A percentile compares a stretch with the other conserved stretches of the same genome.
Evolutionary conservation across 2,888 invertebrate genomes (phyloP).

Genomic region (Linnaemya vulpina): DNA sequence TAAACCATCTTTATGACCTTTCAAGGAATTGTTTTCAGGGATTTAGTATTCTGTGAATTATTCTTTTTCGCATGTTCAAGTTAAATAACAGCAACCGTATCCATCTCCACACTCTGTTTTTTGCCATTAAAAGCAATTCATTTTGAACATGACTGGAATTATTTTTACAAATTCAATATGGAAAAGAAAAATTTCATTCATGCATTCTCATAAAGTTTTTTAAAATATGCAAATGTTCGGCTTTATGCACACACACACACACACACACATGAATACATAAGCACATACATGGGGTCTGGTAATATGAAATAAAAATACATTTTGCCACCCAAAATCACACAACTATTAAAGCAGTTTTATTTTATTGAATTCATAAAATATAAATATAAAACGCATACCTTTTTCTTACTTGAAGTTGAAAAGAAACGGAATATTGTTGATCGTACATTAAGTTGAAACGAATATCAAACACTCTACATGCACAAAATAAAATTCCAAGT

Average conservation of each 20-base stretch:
- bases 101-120: slow-evolving; percentile 47
- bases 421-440: slow-evolving; percentile 17
- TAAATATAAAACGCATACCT: slow-evolving; percentile 51
- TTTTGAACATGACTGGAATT: slow-evolving; percentile 59
- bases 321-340: slow-evolving; percentile 55
- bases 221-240: slow-evolving; percentile 54
- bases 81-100: slow-evolving; percentile 1
- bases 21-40: slow-evolving; percentile 28
- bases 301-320: slow-evolving; percentile 22
- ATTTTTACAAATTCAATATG: slow-evolving; percentile 42
- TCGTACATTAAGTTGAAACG: background rate
- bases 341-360: slow-evolving; percentile 14
- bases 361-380: slow-evolving; percentile 62
- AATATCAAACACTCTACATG: slow-evolving; percentile 25
- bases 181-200: slow-evolving; percentile 48
- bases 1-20: slow-evolving; percentile 22
- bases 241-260: slow-evolving; percentile 11
- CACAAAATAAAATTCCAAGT: background rate
- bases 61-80: background rate
- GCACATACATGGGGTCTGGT: background rate
- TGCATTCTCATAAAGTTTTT: slow-evolving; percentile 58
- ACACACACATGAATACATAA: background rate
- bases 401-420: slow-evolving; percentile 7
- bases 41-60: slow-evolving; percentile 7
- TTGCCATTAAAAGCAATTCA: slow-evolving; percentile 61